Base-by-base conservation (phyloP, 2,888 invertebrate genomes). In the Hirtodrosophila cameraria region DNA sequence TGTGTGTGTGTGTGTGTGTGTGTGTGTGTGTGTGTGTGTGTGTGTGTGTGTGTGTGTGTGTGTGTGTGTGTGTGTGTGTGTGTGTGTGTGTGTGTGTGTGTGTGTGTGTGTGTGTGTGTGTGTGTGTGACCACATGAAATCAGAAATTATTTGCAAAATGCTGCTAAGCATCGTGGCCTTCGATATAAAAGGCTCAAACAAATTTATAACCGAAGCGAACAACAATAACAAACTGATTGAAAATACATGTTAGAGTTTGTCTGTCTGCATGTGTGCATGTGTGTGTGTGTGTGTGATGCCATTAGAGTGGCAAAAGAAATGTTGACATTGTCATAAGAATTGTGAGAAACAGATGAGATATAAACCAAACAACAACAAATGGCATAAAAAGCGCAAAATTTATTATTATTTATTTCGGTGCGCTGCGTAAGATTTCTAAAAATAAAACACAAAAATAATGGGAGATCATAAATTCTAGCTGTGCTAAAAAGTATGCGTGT, bases 361-460 rank as follows among this genome's bases (percentile, higher is more conserved):
- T 50, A 66, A 46, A 27, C 36, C 43, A 38, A 55, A 49, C 41
- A 50, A 38, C 43, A 42, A n/a, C 41, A 68, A 52, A 46, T 69
- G 63, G 31, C 50, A 48, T 49, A 61, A 75, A 75, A 68, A 63
- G 65, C 57, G 52, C 50, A 46, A 74, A 69, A 69, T 65, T 58
- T 66, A 71, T 79, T 74, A 74, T 79, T 86, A 76, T 72, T 75
- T 86, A 76, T 83, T 62, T 83, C 42, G 43, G 16, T 41, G 41
- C n/a, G 58, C 15, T 62, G 49, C 59, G 48, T 66, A 73, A 73
- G 64, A 75, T 66, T 68, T 67, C 54, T 69, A 48, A 67, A 71
- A 68, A 71, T 62, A 68, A 38, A 54, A 64, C 42, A 53, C 53
- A 38, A 42, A 67, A 50, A 49, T 71, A 64, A 60, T 63, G 58